Base-by-base conservation (phyloP, 2,888 invertebrate genomes). In the Phaonia tiefii region DNA sequence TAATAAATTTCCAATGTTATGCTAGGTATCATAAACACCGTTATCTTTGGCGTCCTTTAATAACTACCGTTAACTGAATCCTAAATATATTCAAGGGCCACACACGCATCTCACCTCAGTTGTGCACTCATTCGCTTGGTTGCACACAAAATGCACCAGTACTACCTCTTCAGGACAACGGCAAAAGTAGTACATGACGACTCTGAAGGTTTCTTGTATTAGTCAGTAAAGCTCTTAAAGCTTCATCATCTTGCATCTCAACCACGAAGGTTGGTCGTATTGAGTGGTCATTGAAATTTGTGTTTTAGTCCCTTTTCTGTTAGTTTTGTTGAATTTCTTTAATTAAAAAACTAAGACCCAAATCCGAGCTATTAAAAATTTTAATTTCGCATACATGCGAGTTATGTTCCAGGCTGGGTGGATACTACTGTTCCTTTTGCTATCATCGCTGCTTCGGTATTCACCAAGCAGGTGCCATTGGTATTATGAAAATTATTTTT, bases 301-400 rank as follows among this genome's bases (percentile, higher is more conserved):
- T n/a, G n/a, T n/a, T n/a, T 17, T 37, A 63, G 56, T 75, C 65
- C 75, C 74, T 79, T 71, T 71, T 58, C 44, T 17, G 22, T 56
- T 31, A 31, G 31, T 69, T 66, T 65, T 71, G 75, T 71, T 51
- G 75, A 72, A 80, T 80, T 80, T 80, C 69, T 80, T 80, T 80
- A 80, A 80, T 80, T 80, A 80, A 80, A n/a, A n/a, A 80, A 69
- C 63, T 71, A 80, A 80, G 75, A 58, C 70, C 74, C 75, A 76
- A 80, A 80, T 80, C 80, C 80, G 72, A 67, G 75, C 75, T 73
- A 75, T 76, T 80, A 69, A 76, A 72, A 67, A 72, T 60, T 80
- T 80, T 69, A 80, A 65, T 80, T 76, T 76, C 56, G 25, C 56
- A 73, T 70, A 46, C 73, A 80, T 54, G 67, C 79, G 71, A 65